Conservation (phyloP, 2,113 vertebrate genomes). For the Petrocephalus microphthalmus region DNA sequence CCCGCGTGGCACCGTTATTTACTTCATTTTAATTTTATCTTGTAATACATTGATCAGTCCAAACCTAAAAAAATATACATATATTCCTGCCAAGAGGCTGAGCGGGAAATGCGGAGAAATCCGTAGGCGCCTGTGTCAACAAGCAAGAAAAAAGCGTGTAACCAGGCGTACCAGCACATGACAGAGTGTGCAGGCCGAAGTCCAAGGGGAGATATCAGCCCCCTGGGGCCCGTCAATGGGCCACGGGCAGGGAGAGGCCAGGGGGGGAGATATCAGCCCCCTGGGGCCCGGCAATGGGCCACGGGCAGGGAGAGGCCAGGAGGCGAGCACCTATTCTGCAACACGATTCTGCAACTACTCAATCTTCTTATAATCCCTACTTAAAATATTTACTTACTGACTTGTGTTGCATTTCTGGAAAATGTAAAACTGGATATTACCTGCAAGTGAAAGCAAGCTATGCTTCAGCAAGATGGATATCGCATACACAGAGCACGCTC, state of each 20-base stretch:
- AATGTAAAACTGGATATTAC: neutral
- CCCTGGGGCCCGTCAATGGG: neutral
- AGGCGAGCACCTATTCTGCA: neutral
- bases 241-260: neutral
- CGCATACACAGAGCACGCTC: neutral
- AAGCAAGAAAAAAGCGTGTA: neutral
- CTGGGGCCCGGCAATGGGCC: neutral
- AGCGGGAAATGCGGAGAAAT: neutral
- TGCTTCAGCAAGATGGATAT: neutral
- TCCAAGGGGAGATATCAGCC: neutral
- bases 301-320: neutral
- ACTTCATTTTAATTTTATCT: neutral
- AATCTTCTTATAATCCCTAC: neutral
- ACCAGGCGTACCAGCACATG: neutral
- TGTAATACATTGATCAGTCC: neutral
- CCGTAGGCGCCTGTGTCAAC: neutral
- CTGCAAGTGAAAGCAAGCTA: neutral
- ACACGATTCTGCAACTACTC: neutral
- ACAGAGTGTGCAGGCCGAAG: constrained; percentile 3
- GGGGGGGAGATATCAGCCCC: neutral
- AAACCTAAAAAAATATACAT: neutral
- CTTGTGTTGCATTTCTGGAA: neutral
- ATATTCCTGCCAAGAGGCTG: neutral
- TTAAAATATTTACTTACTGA: neutral
- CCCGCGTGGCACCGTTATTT: neutral